A percentile compares a stretch with the other conserved stretches of the same genome.
Conservation (phyloP, 92 coral and sea anemone species). For the Zoanthus gigantus region DNA sequence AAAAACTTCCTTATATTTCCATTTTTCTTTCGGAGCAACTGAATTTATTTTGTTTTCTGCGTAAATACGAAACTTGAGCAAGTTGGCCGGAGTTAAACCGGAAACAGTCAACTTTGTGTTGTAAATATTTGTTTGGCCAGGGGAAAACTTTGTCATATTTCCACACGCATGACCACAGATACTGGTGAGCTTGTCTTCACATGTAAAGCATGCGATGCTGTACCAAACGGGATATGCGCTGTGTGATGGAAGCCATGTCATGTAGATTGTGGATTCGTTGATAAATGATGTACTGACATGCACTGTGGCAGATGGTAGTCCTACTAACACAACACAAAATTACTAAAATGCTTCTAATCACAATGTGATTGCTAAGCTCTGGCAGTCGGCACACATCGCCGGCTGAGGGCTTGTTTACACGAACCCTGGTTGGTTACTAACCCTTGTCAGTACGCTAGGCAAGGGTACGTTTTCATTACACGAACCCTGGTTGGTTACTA, state of each 20-base stretch:
- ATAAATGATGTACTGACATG: slow-evolving; percentile 19
- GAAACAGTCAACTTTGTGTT: neutral
- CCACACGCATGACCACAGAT: slow-evolving; percentile 3
- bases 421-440: no score
- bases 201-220: slow-evolving; percentile 25
- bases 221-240: slow-evolving; percentile 7
- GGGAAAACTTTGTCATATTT: slow-evolving; percentile 17
- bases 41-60: slow-evolving; percentile 25
- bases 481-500: no score
- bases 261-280: slow-evolving; percentile 15
- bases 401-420: no score
- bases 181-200: slow-evolving; percentile 6
- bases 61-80: slow-evolving; percentile 46
- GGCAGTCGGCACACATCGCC: no score
- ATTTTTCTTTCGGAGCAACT: slow-evolving; percentile 31
- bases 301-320: slow-evolving; percentile 13
- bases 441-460: no score
- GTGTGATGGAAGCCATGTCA: slow-evolving; percentile 33
- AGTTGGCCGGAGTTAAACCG: slow-evolving; percentile 24
- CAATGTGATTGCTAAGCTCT: no score
- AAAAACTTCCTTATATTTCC: slow-evolving; percentile 42
- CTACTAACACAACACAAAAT: slow-evolving; percentile 1
- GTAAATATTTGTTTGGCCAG: neutral
- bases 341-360: neutral
- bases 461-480: no score